Base-by-base conservation (phyloP, 2,797 vertebrate genomes). In the Danio aesculapii region DNA sequence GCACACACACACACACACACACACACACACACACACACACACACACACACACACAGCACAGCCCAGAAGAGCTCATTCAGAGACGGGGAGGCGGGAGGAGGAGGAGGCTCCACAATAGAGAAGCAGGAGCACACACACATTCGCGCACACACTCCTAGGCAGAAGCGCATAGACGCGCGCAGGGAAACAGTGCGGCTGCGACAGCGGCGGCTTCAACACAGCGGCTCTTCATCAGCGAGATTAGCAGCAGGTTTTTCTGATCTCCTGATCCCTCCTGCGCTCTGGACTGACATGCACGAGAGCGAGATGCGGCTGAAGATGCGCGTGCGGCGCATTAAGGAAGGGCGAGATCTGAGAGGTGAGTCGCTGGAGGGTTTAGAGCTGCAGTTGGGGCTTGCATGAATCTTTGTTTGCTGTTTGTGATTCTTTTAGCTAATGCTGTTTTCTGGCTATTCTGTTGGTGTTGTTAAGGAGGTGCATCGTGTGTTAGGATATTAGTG, bases 291-390 rank as follows among this genome's bases (percentile, higher is more conserved):
- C 88, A 94, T 95, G 90, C 95, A 94, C 83, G 94, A 96, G 85
- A 92, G 94, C 83, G 95, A 96, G 91, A 95, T 96, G 95, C 96
- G 95, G 93, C 93, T 96, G 94, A 97, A 97, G 94, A 97, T 96
- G 90, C 94, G 96, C 87, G 96, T 96, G 89, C 94, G 95, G 81
- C 93, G 95, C 87, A 95, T 95, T 93, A 96, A 97, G 92, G 92
- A 96, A 85, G 95, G 94, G 87, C 93, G 96, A 87, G 95, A 96
- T 86, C 91, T 95, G 79, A 89, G 95, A 97, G 96, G 96, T 96
- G 93, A 88, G 96, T 95, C 91, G 14, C 30, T 49, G 63, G 52
- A 59, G 8, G 57, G 43, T 52, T 44, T 44, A 74, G 62, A 13
- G 6, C 6, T 39, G n/a, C 49, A 7, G 21, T 9, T 3, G 2